Conservation (phyloP, 2,797 vertebrate genomes). For the Acipenser oxyrinchus region DNA sequence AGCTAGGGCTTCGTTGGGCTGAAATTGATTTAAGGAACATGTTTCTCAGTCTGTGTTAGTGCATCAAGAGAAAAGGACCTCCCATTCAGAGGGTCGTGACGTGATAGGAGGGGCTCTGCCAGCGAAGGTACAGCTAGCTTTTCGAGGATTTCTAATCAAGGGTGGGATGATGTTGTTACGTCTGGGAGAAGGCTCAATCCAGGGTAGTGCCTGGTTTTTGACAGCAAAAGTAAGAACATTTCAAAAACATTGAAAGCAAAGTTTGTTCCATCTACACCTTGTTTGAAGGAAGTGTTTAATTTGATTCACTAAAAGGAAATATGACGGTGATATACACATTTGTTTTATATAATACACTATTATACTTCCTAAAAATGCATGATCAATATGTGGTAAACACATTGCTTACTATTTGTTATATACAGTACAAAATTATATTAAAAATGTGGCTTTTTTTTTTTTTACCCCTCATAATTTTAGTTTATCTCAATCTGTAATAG, state of each 20-base stretch:
- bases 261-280: not conserved
- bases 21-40: slow-evolving; percentile 38
- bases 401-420: too few relatives aligned
- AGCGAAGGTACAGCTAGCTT: slow-evolving; percentile 45
- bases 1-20: slow-evolving; percentile 18
- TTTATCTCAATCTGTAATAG: too few relatives aligned
- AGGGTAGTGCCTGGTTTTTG: not conserved
- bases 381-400: too few relatives aligned
- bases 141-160: slow-evolving; percentile 30
- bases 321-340: too few relatives aligned
- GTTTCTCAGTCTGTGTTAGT: slow-evolving; percentile 49
- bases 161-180: not conserved
- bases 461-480: too few relatives aligned
- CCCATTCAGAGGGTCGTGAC: slow-evolving; percentile 47
- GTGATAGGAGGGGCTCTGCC: slow-evolving; percentile 46
- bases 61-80: slow-evolving; percentile 47
- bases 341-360: too few relatives aligned
- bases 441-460: too few relatives aligned
- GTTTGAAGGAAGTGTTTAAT: too few relatives aligned
- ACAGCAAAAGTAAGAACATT: not conserved
- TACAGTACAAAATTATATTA: too few relatives aligned
- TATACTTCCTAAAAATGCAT: too few relatives aligned
- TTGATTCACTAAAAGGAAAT: too few relatives aligned
- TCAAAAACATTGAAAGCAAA: not conserved
- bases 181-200: slow-evolving; percentile 15